Evolutionary conservation across 2,113 vertebrate species (phyloP), one percentile per base, ranked within the genome.

Genomic region (Gallinago undulata): DNA sequence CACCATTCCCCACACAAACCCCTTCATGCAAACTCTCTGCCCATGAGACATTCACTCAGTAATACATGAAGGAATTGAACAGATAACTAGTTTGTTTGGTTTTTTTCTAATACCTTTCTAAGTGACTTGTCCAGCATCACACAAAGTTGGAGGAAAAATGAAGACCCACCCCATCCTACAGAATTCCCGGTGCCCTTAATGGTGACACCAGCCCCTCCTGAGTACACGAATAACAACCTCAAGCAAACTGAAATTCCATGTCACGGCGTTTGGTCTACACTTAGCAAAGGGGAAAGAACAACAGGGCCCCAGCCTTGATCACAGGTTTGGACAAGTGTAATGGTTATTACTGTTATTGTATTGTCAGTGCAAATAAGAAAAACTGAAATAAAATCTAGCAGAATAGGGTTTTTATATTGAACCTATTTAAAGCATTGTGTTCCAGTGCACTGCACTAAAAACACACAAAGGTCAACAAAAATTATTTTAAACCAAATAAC

Each of bases 401-500:
- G 81, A 83, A 60, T 2, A 60, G 25, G 57, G 21, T 1, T 24
- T 82, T 91, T 94, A 64, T 37, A 19, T 22, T 82, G 48, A 41
- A 16, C 27, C 30, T 57, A 45, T 50, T 84, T 41, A 82, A 62
- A 62, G 28, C 24, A 66, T 39, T 64, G 0, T 11, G 15, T 39
- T 91, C 41, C 66, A 57, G 28, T 3, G 2, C 22, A 47, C 41
- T 76, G 78, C 50, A 25, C 50, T 60, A 41, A 75, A 75, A 88
- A 31, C 57, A 75, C n/a, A 78, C n/a, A 84, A 73, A 95, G 78
- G 82, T 8, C 57, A 69, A 84, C 57, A 63, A 76, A 94, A 94
- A 90, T 84, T 77, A 89, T 93, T 95, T 96, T 68, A 95, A 93
- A 93, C 73, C 70, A 79, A 95, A 45, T 90, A 64, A 85, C 7